A percentile compares a stretch with the other conserved stretches of the same genome.
phyloP scores from a whole-genome alignment of 2,113 vertebrate genomes.

The Columbina picui region DNA sequence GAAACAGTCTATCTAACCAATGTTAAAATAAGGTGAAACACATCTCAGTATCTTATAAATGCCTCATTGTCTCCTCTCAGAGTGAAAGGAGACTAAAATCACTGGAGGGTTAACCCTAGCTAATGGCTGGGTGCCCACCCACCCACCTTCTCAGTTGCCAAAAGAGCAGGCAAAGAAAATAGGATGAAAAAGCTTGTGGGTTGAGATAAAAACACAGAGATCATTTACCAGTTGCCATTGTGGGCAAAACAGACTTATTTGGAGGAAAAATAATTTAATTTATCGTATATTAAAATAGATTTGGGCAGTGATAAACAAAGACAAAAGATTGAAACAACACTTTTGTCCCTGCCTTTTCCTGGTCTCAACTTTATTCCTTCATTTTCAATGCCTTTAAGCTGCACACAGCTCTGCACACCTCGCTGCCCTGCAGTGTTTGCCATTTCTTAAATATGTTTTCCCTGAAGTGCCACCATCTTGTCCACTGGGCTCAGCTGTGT shows the following conservation, averaged over 20 bases:
- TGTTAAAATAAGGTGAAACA: not conserved
- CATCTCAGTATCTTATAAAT: not conserved
- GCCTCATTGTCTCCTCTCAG: not conserved
- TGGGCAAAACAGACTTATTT: not conserved
- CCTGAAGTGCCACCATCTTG: accelerated
- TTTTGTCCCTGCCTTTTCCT: not conserved
- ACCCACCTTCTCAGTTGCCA: not conserved
- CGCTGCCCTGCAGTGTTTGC: accelerated
- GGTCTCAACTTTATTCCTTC: not conserved
- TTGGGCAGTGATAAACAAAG: not conserved
- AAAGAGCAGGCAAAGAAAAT: not conserved
- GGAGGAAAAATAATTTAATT: not conserved
- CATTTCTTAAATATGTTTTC: not conserved
- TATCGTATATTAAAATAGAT: not conserved
- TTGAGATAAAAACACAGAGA: not conserved
- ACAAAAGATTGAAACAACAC: not conserved
- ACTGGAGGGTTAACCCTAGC: not conserved
- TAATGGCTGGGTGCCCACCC: not conserved
- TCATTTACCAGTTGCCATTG: not conserved
- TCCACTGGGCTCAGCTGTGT: not conserved
- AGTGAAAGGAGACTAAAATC: not conserved
- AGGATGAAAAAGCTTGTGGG: not conserved
- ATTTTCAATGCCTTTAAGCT: not conserved
- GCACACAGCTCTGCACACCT: not conserved
- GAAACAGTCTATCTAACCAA: not conserved